These are phyloP conservation scores for Zeugodacus cucurbitae DNA, from an alignment of 1,140 invertebrate species.

Conservation along the genomic window DNA sequence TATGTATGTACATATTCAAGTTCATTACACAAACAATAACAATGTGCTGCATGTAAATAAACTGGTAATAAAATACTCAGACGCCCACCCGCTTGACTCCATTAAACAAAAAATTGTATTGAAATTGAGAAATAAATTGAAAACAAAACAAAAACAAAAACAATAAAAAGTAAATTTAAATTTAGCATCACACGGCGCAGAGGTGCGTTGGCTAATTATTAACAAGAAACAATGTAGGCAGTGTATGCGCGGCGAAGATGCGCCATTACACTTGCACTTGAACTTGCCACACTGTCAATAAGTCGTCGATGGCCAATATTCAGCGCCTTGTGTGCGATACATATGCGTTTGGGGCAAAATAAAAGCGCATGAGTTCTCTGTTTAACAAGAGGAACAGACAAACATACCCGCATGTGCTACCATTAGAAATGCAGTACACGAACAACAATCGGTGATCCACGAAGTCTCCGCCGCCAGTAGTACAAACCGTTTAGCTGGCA, in stretches of 20 bases:
- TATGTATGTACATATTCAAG: background rate
- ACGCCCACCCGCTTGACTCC: background rate
- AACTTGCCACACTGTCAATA: constrained; percentile 7
- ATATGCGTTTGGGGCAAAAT: background rate
- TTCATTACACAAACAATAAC: background rate
- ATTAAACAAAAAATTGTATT: background rate
- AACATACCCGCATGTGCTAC: background rate
- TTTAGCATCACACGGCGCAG: background rate
- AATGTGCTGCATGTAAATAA: background rate
- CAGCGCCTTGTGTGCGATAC: background rate
- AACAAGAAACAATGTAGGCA: background rate
- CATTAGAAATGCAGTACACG: background rate
- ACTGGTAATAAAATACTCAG: background rate
- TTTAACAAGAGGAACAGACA: background rate
- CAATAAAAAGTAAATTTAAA: background rate
- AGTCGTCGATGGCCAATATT: background rate
- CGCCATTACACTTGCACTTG: background rate
- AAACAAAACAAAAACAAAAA: background rate
- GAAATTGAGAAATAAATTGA: background rate
- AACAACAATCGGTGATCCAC: background rate
- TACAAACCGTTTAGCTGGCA: background rate
- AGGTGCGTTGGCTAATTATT: background rate
- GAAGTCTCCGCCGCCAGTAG: background rate
- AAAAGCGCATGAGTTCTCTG: background rate
- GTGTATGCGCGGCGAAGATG: background rate